phyloP scores from a whole-genome alignment of 2,113 vertebrate genomes.

The Phrynosoma platyrhinos region DNA sequence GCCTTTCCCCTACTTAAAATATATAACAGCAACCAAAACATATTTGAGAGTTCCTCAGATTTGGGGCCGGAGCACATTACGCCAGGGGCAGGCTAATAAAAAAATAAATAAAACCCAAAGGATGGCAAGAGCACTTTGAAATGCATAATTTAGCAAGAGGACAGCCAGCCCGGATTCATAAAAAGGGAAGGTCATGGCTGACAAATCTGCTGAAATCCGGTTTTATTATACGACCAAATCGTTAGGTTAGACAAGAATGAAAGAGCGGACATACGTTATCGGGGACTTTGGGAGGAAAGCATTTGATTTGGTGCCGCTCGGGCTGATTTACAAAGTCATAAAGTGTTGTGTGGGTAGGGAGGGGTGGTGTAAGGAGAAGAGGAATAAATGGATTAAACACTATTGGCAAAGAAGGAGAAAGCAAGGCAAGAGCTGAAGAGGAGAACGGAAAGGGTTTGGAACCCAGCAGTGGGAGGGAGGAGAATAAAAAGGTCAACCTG shows the following conservation, averaged over 20 bases:
- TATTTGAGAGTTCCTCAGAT: not conserved
- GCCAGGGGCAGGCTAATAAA: constrained; percentile 65
- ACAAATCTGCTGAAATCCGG: constrained; percentile 76
- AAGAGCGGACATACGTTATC: constrained; percentile 70
- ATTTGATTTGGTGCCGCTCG: constrained; percentile 70
- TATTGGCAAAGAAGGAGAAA: constrained; percentile 33
- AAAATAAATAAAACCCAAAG: constrained; percentile 48
- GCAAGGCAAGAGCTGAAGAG: not conserved
- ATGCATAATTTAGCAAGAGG: constrained; percentile 77
- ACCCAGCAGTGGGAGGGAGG: not conserved
- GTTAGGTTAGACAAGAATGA: constrained; percentile 73
- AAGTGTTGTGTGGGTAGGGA: constrained; percentile 43
- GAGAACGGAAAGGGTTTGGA: constrained; percentile 36
- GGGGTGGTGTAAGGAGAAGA: constrained; percentile 26
- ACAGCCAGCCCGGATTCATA: constrained; percentile 72
- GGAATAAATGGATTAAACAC: constrained; percentile 59
- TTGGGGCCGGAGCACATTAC: constrained; percentile 53
- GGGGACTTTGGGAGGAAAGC: constrained; percentile 66
- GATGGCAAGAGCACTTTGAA: constrained; percentile 70
- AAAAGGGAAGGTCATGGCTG: constrained; percentile 75
- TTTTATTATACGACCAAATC: constrained; percentile 75
- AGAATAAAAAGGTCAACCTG: constrained; percentile 44
- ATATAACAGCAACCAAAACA: not conserved
- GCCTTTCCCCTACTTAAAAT: not conserved
- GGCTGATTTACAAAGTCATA: constrained; percentile 72